Base-by-base conservation (phyloP, 2,888 invertebrate species). In the Euplexia lucipara region DNA sequence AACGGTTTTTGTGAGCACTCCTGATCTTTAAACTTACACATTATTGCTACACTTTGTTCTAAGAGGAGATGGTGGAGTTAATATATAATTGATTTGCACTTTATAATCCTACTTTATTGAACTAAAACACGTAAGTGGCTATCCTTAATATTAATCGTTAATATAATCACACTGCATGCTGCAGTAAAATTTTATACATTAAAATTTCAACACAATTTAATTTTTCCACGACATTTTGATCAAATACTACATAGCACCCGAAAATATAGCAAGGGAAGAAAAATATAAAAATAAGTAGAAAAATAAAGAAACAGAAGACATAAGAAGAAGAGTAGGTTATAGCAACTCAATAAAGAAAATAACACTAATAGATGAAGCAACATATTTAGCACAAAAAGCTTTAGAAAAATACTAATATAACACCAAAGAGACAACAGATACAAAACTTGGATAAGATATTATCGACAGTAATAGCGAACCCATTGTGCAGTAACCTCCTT, bases 71-170 rank as follows among this genome's bases (percentile, higher is more conserved):
- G 34, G 54, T 14, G 66, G 52, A 44, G 66, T 73, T 37, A 34
- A 48, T 37, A 53, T 37, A 53, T 69, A 73, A 69, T 73, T 73
- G 74, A 69, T 69, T 73, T 73, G 34, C 53, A 49, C 74, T 53
- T 72, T 63, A 65, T 49, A 44, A 49, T 37, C 65, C 6, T 16
- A 42, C 35, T 44, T 48, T 10, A 64, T 53, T 53, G 26, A 30
- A 60, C 69, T 56, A 20, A 68, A 64, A 42, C 9, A 14, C 20
- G 18, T n/a, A 54, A 37, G 35, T 53, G 20, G 20, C 34, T 35
- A 10, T 1, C 41, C 22, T 49, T 45, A 16, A 34, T 4, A 14
- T 26, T 26, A 26, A 26, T 34, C 14, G 14, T 18, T 34, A 30
- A n/a, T 20, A 26, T 18, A 26, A 16, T 18, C 12, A 14, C 35